Evolutionary conservation across 2,797 vertebrate species (phyloP).

Genomic region (Tragopan temminckii): DNA sequence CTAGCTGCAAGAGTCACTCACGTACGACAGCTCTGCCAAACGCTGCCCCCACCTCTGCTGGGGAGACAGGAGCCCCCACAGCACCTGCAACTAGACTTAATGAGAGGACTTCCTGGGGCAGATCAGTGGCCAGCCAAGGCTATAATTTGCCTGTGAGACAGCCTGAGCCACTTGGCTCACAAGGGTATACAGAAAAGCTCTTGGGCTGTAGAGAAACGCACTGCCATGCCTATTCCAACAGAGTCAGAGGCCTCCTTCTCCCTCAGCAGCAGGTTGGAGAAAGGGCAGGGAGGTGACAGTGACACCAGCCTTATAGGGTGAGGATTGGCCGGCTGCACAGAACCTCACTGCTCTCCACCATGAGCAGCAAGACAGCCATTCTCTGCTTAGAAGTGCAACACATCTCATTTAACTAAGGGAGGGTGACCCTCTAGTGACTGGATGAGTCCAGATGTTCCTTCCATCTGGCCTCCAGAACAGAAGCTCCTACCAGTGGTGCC

Average conservation of each 20-base stretch:
- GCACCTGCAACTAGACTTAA: background rate
- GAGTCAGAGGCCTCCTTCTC: background rate
- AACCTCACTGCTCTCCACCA: background rate
- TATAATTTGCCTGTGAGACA: background rate
- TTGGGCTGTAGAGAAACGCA: background rate
- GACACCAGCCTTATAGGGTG: background rate
- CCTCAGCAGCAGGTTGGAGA: background rate
- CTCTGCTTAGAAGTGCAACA: background rate
- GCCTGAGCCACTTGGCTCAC: accelerated
- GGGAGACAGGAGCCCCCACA: background rate
- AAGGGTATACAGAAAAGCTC: background rate
- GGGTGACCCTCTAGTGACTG: background rate
- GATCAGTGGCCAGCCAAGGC: background rate
- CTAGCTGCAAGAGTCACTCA: background rate
- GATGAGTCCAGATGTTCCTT: background rate
- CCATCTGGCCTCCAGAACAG: background rate
- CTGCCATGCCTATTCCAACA: background rate
- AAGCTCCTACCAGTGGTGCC: background rate
- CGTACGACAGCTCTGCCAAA: background rate
- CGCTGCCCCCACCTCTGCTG: background rate
- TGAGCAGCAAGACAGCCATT: background rate
- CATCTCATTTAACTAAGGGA: accelerated
- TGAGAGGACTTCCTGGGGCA: background rate
- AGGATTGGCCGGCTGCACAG: background rate
- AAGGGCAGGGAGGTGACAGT: background rate